These are phyloP conservation scores for Bagarius yarrelli DNA, from an alignment of 2,113 vertebrate genomes.

Conservation along the genomic window DNA sequence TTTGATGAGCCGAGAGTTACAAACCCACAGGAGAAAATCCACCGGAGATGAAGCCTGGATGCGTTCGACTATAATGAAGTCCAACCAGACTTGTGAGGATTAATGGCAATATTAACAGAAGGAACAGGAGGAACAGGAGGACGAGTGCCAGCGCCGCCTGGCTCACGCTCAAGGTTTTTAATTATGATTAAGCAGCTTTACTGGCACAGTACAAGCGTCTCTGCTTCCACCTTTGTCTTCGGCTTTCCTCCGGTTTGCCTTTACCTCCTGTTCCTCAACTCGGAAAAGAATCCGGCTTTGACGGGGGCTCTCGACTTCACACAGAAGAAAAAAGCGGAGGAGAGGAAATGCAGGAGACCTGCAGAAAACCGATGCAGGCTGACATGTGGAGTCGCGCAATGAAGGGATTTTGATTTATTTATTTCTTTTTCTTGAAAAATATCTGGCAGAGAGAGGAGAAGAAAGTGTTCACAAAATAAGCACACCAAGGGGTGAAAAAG, in stretches of 20 bases:
- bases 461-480: background rate
- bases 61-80: conserved; percentile 44
- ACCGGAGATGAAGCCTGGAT: conserved; percentile 46
- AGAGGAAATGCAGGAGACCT: background rate
- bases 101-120: conserved; percentile 52
- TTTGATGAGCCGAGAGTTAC: background rate
- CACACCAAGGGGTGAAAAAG: conserved; percentile 14
- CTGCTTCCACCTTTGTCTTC: conserved; percentile 29
- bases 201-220: conserved; percentile 34
- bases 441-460: conserved; percentile 31
- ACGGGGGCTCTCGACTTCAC: background rate
- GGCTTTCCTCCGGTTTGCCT: background rate
- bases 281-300: background rate
- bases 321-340: background rate
- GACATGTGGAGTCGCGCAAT: conserved; percentile 23
- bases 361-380: conserved; percentile 18
- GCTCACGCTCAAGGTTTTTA: conserved; percentile 50
- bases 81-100: conserved; percentile 49
- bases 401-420: background rate
- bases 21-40: conserved; percentile 23
- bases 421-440: conserved; percentile 8
- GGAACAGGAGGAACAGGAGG: conserved; percentile 44
- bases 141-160: conserved; percentile 44
- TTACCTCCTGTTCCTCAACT: background rate
- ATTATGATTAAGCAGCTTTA: conserved; percentile 49